These are phyloP conservation scores for Anser brachyrhynchus DNA, from an alignment of 2,113 vertebrate genomes.

Conservation along the genomic window DNA sequence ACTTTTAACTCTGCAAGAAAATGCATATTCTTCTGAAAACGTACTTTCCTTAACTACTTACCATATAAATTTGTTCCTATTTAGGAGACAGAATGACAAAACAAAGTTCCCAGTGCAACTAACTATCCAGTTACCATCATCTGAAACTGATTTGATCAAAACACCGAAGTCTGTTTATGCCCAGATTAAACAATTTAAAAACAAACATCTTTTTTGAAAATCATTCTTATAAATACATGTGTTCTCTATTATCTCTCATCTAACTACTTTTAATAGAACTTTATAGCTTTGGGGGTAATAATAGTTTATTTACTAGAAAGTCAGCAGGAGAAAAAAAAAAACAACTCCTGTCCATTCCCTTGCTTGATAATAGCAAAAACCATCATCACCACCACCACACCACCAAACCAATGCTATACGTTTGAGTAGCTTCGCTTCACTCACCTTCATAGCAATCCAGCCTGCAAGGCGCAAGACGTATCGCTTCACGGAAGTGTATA, in stretches of 20 bases:
- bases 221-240: fast-evolving
- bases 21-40: background rate
- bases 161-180: background rate
- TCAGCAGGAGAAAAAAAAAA: background rate
- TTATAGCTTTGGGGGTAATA: fast-evolving
- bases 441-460: conserved; percentile 97
- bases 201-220: background rate
- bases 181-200: background rate
- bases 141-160: background rate
- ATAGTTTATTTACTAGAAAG: background rate
- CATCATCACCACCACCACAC: fast-evolving
- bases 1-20: background rate
- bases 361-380: background rate
- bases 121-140: background rate
- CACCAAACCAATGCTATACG: fast-evolving
- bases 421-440: background rate
- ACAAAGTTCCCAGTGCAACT: background rate
- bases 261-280: background rate
- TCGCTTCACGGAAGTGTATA: conserved; percentile 97
- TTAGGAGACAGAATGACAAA: background rate
- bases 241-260: background rate
- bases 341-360: background rate
- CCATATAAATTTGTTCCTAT: background rate
- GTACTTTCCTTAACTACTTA: background rate
- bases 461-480: conserved; percentile 91